These are phyloP conservation scores for Platorchestia sp. DNA, from an alignment of 1,140 invertebrate genomes.

Conservation along the genomic window DNA sequence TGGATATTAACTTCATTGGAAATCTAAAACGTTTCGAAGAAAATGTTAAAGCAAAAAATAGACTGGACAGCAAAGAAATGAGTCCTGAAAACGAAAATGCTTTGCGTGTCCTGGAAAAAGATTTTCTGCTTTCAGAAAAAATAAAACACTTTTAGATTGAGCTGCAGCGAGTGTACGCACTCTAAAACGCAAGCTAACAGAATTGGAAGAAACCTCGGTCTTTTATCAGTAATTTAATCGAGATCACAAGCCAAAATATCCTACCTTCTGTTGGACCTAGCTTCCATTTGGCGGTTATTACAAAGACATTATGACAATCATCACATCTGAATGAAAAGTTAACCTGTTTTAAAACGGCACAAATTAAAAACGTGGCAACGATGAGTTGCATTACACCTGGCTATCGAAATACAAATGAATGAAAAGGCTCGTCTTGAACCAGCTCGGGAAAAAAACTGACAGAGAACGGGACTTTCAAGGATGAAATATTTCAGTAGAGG, in stretches of 20 bases:
- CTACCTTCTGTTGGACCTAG: neutral
- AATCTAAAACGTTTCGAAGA: neutral
- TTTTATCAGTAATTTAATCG: neutral
- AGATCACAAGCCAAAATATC: neutral
- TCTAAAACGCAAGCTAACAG: neutral
- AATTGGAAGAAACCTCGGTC: neutral
- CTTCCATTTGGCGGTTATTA: neutral
- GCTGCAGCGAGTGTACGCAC: neutral
- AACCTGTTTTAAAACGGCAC: neutral
- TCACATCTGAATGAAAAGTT: neutral
- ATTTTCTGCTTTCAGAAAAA: neutral
- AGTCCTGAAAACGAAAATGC: neutral
- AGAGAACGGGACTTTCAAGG: neutral
- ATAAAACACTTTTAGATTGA: neutral
- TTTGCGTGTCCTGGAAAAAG: neutral
- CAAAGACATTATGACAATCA: neutral
- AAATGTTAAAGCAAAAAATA: neutral
- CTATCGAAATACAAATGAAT: no score
- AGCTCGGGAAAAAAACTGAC: neutral
- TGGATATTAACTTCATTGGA: neutral
- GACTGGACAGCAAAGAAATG: neutral
- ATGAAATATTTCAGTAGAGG: neutral
- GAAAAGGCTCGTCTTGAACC: no score
- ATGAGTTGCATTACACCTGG: neutral
- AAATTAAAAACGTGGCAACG: neutral